A percentile compares a stretch with the other conserved stretches of the same genome.
Conservation (phyloP, 2,797 vertebrate species). For the Helostoma temminkii region DNA sequence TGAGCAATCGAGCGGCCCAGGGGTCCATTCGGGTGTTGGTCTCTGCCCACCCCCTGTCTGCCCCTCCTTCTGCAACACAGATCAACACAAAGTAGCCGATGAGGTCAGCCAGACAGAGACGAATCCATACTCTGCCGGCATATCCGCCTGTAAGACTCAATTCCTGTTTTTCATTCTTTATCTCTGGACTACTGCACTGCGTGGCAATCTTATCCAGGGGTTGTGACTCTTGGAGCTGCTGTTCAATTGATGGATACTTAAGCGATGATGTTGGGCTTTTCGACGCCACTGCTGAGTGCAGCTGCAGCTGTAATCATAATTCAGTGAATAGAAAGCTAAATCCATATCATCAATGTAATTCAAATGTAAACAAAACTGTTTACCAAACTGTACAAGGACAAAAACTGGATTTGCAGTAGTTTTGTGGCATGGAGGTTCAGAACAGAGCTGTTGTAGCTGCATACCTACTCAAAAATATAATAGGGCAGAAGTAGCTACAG, state of each 20-base stretch:
- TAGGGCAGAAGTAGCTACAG: neutral
- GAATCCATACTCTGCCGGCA: conserved; percentile 75
- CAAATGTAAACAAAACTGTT: neutral
- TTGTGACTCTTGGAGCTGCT: conserved; percentile 27
- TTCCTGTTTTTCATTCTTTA: conserved; percentile 56
- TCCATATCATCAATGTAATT: neutral
- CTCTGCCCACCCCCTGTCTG: conserved; percentile 73
- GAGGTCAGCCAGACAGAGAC: conserved; percentile 70
- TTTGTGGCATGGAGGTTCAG: too few species aligned
- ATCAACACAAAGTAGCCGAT: conserved; percentile 66
- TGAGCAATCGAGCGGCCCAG: conserved; percentile 84
- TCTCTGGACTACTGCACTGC: conserved; percentile 21
- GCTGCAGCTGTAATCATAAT: conserved; percentile 4
- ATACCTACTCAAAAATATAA: neutral
- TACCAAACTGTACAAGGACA: neutral
- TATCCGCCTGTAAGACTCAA: conserved; percentile 65
- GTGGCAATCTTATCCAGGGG: conserved; percentile 16
- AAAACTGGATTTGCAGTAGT: neutral
- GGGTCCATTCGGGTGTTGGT: conserved; percentile 77
- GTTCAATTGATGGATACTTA: conserved; percentile 26
- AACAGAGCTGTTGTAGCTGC: neutral
- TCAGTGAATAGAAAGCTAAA: neutral
- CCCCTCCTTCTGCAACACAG: conserved; percentile 64
- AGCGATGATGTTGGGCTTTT: conserved; percentile 15
- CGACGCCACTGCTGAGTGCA: conserved; percentile 6